Evolutionary conservation across 2,888 invertebrate species (phyloP).

Genomic region (Archips xylosteana): DNA sequence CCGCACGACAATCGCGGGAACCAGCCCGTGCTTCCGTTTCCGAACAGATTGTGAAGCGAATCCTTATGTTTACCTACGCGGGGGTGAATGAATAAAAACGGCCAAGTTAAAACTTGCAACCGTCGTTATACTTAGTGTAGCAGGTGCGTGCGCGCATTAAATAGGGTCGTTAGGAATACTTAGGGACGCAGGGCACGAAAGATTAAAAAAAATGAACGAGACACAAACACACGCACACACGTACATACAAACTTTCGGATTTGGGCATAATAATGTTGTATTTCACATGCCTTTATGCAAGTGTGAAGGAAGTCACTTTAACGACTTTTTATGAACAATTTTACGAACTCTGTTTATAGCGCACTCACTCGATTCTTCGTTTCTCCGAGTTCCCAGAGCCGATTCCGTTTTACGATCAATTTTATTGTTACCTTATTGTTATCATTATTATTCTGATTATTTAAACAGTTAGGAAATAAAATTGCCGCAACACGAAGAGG

Average conservation of each 20-base stretch:
- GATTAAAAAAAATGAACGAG: no score
- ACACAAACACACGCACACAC: no score
- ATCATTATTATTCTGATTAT: not conserved
- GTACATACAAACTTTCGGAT: no score
- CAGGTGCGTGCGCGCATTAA: not conserved
- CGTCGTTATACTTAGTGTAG: not conserved
- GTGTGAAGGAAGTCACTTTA: not conserved
- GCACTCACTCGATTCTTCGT: conserved; percentile 6
- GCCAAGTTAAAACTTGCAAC: not conserved
- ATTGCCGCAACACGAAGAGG: no score
- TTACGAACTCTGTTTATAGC: conserved; percentile 2
- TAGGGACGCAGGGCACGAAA: no score
- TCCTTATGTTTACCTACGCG: conserved; percentile 19
- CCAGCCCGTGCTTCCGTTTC: conserved; percentile 78
- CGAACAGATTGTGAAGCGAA: conserved; percentile 50
- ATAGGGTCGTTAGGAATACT: no score
- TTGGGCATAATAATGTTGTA: not conserved
- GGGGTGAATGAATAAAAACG: not conserved
- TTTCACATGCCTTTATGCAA: not conserved
- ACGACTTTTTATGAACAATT: no score
- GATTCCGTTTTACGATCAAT: conserved; percentile 26
- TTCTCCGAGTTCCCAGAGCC: conserved; percentile 28
- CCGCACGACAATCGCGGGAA: conserved; percentile 65
- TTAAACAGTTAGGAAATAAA: not conserved
- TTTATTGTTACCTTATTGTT: conserved; percentile 1